phyloP scores from a whole-genome alignment of 2,888 invertebrate genomes.

The Pristionchus fissidentatus region DNA sequence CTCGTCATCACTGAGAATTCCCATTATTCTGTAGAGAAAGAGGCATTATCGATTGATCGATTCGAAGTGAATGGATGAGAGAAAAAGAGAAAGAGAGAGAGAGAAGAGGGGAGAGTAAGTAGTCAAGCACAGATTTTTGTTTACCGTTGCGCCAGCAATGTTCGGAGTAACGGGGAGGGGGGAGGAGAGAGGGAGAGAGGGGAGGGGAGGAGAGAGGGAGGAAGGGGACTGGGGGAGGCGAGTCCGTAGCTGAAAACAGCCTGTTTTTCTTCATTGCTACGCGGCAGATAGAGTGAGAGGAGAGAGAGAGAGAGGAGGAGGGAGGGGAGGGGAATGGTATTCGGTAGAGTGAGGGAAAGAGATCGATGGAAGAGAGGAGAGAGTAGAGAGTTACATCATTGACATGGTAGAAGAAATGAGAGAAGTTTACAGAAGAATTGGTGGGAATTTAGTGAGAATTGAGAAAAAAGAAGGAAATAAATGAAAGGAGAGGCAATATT shows the following conservation, averaged over 20 bases:
- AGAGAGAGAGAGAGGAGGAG: background rate
- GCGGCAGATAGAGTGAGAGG: conserved; percentile 27
- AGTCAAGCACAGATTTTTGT: too few species aligned
- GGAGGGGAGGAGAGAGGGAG: background rate
- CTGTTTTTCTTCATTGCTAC: conserved; percentile 43
- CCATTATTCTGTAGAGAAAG: background rate
- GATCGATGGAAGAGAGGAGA: too few species aligned
- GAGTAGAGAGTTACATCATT: too few species aligned
- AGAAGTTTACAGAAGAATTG: too few species aligned
- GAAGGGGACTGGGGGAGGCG: conserved; percentile 14
- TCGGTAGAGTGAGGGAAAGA: background rate
- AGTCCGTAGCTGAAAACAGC: background rate
- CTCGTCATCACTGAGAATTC: too few species aligned
- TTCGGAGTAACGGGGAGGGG: background rate
- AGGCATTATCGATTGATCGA: background rate
- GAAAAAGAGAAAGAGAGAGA: background rate
- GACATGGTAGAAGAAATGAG: too few species aligned
- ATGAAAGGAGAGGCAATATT: background rate
- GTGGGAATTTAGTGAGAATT: background rate
- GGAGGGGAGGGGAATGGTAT: background rate
- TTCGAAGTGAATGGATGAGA: background rate
- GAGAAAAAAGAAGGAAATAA: background rate
- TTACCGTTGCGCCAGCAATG: too few species aligned
- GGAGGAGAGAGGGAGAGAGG: background rate
- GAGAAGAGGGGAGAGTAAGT: too few species aligned